Percentiles rank a stretch among this genome's conserved stretches.
phyloP scores from a whole-genome alignment of 2,113 vertebrate genomes.

The Cyprinodon variegatus region DNA sequence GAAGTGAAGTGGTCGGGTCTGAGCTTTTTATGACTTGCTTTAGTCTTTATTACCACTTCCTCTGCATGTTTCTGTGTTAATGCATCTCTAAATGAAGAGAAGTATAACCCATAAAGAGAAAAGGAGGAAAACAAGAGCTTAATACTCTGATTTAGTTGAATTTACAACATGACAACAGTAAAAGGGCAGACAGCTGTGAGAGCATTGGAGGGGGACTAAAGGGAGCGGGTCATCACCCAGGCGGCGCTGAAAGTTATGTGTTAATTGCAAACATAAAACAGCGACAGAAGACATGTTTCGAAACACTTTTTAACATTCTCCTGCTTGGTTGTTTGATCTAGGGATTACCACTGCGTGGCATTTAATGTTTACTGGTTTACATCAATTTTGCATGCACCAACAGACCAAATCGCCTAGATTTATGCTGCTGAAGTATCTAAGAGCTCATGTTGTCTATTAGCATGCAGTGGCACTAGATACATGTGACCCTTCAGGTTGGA shows the following conservation, averaged over 20 bases:
- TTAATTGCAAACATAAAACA: conserved; percentile 15
- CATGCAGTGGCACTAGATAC: background rate
- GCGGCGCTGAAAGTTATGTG: conserved; percentile 7
- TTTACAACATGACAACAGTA: conserved; percentile 20
- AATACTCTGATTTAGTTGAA: conserved; percentile 24
- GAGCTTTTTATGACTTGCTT: background rate
- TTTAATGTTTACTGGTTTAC: background rate
- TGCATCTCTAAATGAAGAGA: background rate
- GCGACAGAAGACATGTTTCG: background rate
- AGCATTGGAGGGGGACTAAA: conserved; percentile 16
- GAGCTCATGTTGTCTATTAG: background rate
- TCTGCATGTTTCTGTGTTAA: background rate
- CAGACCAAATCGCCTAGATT: background rate
- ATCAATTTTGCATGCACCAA: background rate
- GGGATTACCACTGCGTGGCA: background rate
- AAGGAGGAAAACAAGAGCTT: conserved; percentile 18
- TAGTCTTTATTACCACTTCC: background rate
- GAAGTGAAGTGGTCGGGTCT: conserved; percentile 48
- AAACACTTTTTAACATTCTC: background rate
- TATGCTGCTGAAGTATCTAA: background rate
- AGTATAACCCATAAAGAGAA: conserved; percentile 7
- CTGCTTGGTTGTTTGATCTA: background rate
- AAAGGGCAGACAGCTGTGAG: conserved; percentile 5
- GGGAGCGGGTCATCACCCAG: conserved; percentile 13
- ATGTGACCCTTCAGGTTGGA: background rate